Base-by-base conservation (phyloP, 2,888 invertebrate genomes). In the Rhorus exstirpatorius region DNA sequence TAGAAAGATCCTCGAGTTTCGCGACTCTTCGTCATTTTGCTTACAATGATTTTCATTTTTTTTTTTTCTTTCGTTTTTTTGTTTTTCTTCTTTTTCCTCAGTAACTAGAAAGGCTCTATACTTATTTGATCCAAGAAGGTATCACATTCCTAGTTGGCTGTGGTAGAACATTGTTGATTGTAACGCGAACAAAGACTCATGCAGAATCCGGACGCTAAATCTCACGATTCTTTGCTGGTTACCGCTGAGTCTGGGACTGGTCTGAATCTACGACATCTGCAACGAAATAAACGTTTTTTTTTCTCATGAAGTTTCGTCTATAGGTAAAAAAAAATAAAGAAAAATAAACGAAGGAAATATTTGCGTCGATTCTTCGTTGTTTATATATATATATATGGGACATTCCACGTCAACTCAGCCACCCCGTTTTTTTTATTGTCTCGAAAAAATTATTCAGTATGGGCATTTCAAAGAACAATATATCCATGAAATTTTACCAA, bases 191-290 rank as follows among this genome's bases (percentile, higher is more conserved):
- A 85, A 88, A 88, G 82, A 88, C 86, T 88, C 89, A 86, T 83
- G 84, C 77, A 83, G 77, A 85, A 87, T 86, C 86, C 83, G 46
- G 84, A 81, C 76, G 86, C 85, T 88, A 87, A 90, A 82, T 87
- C 92, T 93, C 93, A 92, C 92, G 92, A 92, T 83, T 92, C 92
- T 87, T 89, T 89, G 88, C 90, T 90, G 83, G 89, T 87, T 89
- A 92, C 88, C 78, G 92, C 89, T 85, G 89, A 87, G 75, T 92
- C 92, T 74, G 92, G 91, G 87, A 93, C 90, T 84, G 92, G 93
- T 87, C 91, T 90, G 88, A 91, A 93, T 89, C 93, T 90, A 83
- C 92, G 92, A 84, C 92, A 93, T 86, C 92, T 93, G 86, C 7
- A 89, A 89, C 79, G 84, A 21, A 1, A 82, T 6, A 12, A 46